A percentile compares a stretch with the other conserved stretches of the same genome.
phyloP scores from a whole-genome alignment of 2,888 invertebrate genomes.

The Chaetogeoica ovagalla region DNA sequence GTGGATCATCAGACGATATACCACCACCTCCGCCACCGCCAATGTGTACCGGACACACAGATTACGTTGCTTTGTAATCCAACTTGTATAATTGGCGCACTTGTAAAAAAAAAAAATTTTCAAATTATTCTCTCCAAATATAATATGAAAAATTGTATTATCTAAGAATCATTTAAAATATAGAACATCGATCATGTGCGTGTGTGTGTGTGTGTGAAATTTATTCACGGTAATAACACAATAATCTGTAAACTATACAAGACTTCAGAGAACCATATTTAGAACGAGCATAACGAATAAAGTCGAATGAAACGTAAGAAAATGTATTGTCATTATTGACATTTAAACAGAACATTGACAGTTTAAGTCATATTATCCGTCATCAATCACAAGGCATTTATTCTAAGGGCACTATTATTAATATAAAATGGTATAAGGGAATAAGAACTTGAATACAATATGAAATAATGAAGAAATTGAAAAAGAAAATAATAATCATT shows the following conservation, averaged over 20 bases:
- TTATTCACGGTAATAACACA: neutral
- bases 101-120: neutral
- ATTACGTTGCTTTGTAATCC: slow-evolving; percentile 59
- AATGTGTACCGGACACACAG: slow-evolving; percentile 63
- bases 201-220: neutral
- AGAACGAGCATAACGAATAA: neutral
- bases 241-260: neutral
- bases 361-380: slow-evolving; percentile 14
- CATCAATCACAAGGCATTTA: slow-evolving; percentile 31
- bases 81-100: neutral
- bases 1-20: slow-evolving; percentile 57
- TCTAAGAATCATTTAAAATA: neutral
- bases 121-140: neutral
- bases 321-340: neutral
- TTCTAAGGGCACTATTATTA: slow-evolving; percentile 5
- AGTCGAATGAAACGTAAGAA: neutral
- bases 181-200: neutral
- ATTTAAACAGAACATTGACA: slow-evolving; percentile 1
- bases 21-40: slow-evolving; percentile 67
- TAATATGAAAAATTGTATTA: neutral
- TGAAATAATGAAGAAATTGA: neutral
- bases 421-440: slow-evolving; percentile 10
- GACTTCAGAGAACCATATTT: neutral
- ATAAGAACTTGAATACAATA: neutral
- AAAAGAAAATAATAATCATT: slow-evolving; percentile 19